Percentiles rank a stretch among this genome's conserved stretches.
Evolutionary conservation across 2,113 vertebrate genomes (phyloP).

Genomic region (Anhinga rufa): DNA sequence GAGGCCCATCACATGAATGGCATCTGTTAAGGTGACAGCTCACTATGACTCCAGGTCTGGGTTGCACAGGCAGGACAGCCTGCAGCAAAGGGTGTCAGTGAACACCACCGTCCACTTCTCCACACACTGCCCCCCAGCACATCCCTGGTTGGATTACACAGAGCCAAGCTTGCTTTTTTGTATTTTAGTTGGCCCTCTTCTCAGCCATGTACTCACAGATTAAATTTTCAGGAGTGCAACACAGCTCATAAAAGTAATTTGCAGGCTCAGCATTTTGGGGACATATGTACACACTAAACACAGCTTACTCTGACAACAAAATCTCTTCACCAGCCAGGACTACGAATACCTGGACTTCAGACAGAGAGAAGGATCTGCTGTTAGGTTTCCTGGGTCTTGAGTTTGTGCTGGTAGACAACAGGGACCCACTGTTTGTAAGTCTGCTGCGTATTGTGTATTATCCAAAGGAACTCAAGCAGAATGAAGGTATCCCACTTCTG

Average conservation of each 20-base stretch:
- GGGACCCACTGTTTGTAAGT: neutral
- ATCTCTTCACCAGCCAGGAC: neutral
- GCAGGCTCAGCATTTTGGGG: neutral
- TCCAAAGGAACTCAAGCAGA: neutral
- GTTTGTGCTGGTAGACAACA: neutral
- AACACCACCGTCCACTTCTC: neutral
- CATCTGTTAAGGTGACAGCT: neutral
- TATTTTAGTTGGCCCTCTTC: neutral
- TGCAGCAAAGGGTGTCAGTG: neutral
- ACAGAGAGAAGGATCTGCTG: neutral
- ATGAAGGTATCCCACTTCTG: neutral
- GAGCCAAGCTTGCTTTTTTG: neutral
- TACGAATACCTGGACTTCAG: neutral
- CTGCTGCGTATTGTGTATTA: neutral
- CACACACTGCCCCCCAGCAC: neutral
- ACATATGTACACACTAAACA: neutral
- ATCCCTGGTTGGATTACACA: neutral
- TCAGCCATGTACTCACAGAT: neutral
- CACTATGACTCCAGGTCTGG: neutral
- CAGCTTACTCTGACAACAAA: neutral
- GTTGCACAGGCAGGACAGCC: neutral
- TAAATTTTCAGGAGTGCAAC: neutral
- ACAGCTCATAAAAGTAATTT: neutral
- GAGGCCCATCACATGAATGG: neutral
- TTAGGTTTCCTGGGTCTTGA: neutral